Evolutionary conservation across 2,113 vertebrate species (phyloP).

Genomic region (Picathartes gymnocephalus): DNA sequence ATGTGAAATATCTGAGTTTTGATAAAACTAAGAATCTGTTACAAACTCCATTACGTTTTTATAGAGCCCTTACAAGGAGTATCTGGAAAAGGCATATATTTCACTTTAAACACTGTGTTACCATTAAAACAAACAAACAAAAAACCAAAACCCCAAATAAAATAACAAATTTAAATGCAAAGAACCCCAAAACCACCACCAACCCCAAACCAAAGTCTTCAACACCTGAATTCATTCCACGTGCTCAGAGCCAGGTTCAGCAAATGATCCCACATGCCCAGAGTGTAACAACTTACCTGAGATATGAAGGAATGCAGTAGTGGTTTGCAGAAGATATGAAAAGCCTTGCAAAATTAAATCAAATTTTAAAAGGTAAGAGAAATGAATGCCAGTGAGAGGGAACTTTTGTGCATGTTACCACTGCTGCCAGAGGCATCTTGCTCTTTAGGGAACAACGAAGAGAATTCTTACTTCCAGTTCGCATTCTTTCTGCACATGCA

Average conservation of each 20-base stretch:
- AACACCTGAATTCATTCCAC: background rate
- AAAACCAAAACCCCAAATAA: background rate
- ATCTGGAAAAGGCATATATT: conserved; percentile 5
- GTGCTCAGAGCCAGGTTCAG: background rate
- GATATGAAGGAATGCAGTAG: conserved; percentile 2
- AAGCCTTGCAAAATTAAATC: conserved; percentile 40
- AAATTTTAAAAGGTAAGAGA: conserved; percentile 37
- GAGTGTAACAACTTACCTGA: conserved; percentile 16
- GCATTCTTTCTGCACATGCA: background rate
- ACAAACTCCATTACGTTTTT: background rate
- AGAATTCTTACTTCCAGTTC: background rate
- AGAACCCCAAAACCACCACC: background rate
- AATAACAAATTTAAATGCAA: background rate
- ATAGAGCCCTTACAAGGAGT: background rate
- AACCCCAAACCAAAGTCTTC: background rate
- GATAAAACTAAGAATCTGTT: background rate
- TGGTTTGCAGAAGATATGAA: conserved; percentile 4
- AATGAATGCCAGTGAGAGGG: background rate
- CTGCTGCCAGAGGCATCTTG: background rate
- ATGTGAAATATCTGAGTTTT: conserved; percentile 8
- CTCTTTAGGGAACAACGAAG: background rate
- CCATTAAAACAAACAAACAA: background rate
- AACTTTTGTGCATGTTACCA: background rate
- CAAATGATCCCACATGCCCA: background rate
- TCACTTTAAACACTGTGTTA: background rate